These are phyloP conservation scores for Aphaenogaster ashmeadi DNA, from an alignment of 1,140 invertebrate species.

Conservation along the genomic window DNA sequence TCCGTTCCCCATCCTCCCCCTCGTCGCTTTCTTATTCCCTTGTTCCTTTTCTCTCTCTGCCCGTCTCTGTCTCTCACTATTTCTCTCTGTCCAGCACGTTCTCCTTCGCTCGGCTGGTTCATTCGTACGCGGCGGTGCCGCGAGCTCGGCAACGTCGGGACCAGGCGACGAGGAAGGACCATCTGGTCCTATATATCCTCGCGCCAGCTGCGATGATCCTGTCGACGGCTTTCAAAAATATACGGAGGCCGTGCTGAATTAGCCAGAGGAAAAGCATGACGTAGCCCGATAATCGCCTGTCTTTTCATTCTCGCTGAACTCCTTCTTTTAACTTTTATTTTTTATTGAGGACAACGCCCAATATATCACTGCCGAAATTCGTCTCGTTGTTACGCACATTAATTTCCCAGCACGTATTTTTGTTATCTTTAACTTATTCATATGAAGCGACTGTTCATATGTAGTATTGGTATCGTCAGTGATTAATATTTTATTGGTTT, in stretches of 20 bases:
- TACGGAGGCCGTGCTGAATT: constrained; percentile 40
- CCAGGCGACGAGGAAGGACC: constrained; percentile 75
- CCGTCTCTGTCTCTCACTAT: background rate
- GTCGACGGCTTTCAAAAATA: constrained; percentile 71
- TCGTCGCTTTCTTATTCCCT: constrained; percentile 23
- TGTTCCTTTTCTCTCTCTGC: constrained; percentile 20
- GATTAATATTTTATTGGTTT: background rate
- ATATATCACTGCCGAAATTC: background rate
- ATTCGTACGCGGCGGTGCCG: constrained; percentile 39
- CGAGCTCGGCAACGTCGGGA: constrained; percentile 65
- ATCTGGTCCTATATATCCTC: constrained; percentile 78
- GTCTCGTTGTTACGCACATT: background rate
- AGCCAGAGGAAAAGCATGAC: constrained; percentile 47
- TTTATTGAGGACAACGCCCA: background rate
- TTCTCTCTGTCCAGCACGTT: constrained; percentile 17
- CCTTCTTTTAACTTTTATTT: background rate
- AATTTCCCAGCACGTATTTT: background rate
- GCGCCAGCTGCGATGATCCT: constrained; percentile 79
- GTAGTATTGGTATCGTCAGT: background rate
- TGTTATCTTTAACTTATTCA: background rate
- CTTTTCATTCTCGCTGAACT: background rate
- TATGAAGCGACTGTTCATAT: background rate
- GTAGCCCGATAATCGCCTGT: background rate
- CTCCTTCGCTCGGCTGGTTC: constrained; percentile 31
- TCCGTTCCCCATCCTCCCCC: constrained; percentile 36